Percentiles rank a stretch among this genome's conserved stretches.
Conservation (phyloP, 2,113 vertebrate species). For the Hyla sarda region DNA sequence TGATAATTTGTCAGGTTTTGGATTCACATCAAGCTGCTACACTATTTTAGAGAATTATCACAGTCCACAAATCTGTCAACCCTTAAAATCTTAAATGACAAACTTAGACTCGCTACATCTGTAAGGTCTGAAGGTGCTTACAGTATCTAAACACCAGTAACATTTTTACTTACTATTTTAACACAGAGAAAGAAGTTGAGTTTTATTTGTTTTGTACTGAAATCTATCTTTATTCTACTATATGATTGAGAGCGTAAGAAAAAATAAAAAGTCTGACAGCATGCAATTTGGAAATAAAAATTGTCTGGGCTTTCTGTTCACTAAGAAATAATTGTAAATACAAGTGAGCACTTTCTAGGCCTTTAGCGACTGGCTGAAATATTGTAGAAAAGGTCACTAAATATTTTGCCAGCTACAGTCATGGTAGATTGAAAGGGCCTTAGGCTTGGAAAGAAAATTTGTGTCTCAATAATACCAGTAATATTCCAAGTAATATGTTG, state of each 20-base stretch:
- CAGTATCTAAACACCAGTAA: not conserved
- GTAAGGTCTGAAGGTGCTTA: not conserved
- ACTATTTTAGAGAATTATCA: not conserved
- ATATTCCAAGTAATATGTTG: not conserved
- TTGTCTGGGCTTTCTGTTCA: not conserved
- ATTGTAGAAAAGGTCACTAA: constrained; percentile 39
- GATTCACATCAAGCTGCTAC: not conserved
- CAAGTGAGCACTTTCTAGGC: constrained; percentile 16
- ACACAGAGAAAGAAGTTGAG: not conserved
- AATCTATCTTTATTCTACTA: not conserved
- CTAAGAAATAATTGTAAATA: constrained; percentile 26
- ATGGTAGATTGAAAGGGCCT: constrained; percentile 40
- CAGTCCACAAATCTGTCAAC: not conserved
- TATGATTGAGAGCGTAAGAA: not conserved
- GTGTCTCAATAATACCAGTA: not conserved
- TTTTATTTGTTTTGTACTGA: not conserved
- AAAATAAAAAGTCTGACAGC: not conserved
- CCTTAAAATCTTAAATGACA: not conserved
- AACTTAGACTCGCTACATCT: not conserved
- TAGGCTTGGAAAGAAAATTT: constrained; percentile 33
- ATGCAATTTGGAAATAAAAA: not conserved
- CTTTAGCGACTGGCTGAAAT: constrained; percentile 35
- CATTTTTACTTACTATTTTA: no score
- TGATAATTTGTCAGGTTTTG: no score
- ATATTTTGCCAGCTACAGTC: constrained; percentile 45